Base-by-base conservation (phyloP, 2,888 invertebrate species). In the Noctua pronuba region DNA sequence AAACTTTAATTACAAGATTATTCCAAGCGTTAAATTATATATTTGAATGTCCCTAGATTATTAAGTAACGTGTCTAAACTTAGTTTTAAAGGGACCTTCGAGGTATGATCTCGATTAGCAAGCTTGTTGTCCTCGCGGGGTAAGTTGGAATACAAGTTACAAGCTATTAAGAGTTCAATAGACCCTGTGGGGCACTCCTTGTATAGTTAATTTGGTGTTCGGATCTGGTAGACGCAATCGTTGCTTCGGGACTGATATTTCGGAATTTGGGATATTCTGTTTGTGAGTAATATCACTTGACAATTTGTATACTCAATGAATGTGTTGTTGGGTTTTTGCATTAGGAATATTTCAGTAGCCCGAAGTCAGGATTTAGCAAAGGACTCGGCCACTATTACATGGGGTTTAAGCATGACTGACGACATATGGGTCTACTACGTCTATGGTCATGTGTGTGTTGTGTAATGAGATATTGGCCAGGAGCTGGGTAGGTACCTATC, bases 1-100 rank as follows among this genome's bases (percentile, higher is more conserved):
- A 80, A 84, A 84, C 78, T 85, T 84, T 82, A 85, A 84, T 84
- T 85, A 84, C 67, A 21, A 24, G 21, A 85, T 73, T 24, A 85
- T 73, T 62, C n/a, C 52, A 58, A 80, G 75, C 78, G 82, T 84
- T 73, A 85, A 84, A 82, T 84, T 84, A 82, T 81, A 81, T 85
- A 84, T 85, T 84, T 71, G 58, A 74, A 74, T 58, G 10, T 74
- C 60, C 60, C 60, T 46, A 35, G 73, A 77, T 77, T 75, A 78
- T 81, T 73, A 64, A 68, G 73, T 67, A 58, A 85, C 73, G 67
- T 77, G 64, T 73, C 64, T 70, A n/a, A 72, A 85, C 64, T 80
- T 67, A 75, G 73, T 78, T 73, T 80, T 78, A 71, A 81, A 77
- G 55, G n/a, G 72, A 78, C 67, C 75, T 82, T 35, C 7, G 85